Evolutionary conservation across 2,113 vertebrate species (phyloP).

Genomic region (Noturus placidus): DNA sequence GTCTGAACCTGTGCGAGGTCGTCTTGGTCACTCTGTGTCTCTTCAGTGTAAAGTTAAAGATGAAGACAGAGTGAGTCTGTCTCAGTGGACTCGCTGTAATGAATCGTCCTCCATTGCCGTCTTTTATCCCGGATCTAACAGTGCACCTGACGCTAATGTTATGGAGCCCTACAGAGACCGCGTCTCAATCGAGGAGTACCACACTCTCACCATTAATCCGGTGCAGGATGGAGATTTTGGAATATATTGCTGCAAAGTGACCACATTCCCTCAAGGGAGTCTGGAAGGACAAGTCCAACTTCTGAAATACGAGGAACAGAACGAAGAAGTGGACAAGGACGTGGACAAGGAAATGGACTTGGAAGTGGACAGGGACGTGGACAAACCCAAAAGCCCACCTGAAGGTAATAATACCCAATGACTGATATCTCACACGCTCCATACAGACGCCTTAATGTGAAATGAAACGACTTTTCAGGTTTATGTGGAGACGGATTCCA

Average conservation of each 20-base stretch:
- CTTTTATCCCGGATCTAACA: neutral
- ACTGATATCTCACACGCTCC: neutral
- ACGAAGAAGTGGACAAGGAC: neutral
- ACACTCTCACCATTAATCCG: conserved; percentile 17
- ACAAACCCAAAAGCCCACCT: neutral
- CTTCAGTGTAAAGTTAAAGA: neutral
- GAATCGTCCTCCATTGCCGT: conserved; percentile 1
- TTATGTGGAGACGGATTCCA: neutral
- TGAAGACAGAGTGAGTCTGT: neutral
- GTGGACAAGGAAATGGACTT: neutral
- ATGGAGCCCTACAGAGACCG: neutral
- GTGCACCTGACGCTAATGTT: neutral
- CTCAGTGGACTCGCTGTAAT: conserved; percentile 25
- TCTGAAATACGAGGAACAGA: neutral
- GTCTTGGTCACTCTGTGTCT: conserved; percentile 25
- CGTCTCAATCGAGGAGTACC: neutral
- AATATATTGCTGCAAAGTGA: conserved; percentile 42
- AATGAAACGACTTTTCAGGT: neutral
- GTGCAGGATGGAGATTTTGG: conserved; percentile 37
- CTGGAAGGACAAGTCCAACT: conserved; percentile 15
- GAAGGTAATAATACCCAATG: neutral
- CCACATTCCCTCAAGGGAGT: conserved; percentile 31
- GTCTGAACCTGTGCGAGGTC: neutral
- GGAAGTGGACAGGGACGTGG: neutral
- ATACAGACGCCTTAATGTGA: neutral